phyloP scores from a whole-genome alignment of 2,797 vertebrate species.

The Ctenopoma multispine region DNA sequence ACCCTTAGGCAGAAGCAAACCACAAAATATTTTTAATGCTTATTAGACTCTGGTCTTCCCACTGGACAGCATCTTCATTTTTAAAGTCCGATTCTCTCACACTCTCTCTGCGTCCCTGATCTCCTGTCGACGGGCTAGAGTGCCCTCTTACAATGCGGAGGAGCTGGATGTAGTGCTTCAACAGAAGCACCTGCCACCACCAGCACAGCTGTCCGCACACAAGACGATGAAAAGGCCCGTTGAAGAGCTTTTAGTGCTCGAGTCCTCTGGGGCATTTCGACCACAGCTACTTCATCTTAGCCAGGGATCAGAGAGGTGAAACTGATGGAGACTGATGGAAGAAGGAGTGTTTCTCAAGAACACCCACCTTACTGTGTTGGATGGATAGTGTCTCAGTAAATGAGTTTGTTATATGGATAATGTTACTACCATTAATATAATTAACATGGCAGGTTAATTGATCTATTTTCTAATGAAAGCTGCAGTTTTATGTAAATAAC shows the following conservation, averaged over 20 bases:
- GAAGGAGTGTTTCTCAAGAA: not conserved
- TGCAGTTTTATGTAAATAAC: not conserved
- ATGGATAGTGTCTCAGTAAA: not conserved
- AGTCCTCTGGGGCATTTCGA: constrained; percentile 16
- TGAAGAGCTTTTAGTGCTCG: not conserved
- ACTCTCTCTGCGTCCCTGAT: not conserved
- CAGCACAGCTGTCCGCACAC: constrained; percentile 6
- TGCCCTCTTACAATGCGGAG: not conserved
- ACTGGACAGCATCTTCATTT: not conserved
- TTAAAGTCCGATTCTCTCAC: not conserved
- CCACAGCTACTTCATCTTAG: not conserved
- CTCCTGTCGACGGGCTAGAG: not conserved
- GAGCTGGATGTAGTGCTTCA: not conserved
- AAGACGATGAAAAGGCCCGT: constrained; percentile 3
- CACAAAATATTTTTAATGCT: not conserved
- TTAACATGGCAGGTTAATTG: not conserved
- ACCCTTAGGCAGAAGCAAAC: not conserved
- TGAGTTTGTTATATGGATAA: not conserved
- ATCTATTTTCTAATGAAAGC: not conserved
- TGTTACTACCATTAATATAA: not conserved
- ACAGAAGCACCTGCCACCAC: constrained; percentile 1
- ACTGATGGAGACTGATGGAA: constrained; percentile 4
- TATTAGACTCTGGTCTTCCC: not conserved
- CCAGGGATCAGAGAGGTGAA: not conserved
- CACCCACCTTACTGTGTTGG: not conserved